These are phyloP conservation scores for Bombus huntii DNA, from an alignment of 1,140 invertebrate genomes.

Conservation along the genomic window DNA sequence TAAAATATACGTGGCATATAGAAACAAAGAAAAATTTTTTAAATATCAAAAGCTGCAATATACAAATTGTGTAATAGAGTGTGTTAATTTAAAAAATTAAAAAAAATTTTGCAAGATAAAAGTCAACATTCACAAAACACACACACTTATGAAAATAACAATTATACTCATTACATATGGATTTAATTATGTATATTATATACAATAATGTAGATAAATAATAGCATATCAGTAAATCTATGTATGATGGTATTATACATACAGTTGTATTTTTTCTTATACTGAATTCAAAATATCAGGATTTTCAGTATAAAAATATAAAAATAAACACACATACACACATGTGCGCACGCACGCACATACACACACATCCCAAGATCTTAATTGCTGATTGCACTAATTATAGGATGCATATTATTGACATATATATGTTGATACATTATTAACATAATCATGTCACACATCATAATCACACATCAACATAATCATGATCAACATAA, in stretches of 20 bases:
- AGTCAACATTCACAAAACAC: constrained; percentile 27
- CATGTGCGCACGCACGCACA: neutral
- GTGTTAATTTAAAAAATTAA: constrained; percentile 7
- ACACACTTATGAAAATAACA: constrained; percentile 54
- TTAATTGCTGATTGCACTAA: constrained; percentile 28
- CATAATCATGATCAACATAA: no score
- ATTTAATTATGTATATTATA: constrained; percentile 68
- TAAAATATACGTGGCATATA: neutral
- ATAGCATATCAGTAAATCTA: constrained; percentile 58
- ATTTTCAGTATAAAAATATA: constrained; percentile 40
- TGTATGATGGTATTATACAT: constrained; percentile 60
- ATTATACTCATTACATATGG: constrained; percentile 61
- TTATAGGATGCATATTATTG: constrained; percentile 15
- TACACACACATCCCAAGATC: constrained; percentile 36
- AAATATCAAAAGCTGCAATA: constrained; percentile 1
- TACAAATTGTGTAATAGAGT: neutral
- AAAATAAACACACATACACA: no score
- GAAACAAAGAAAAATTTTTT: neutral
- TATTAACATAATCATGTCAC: no score
- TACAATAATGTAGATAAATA: constrained; percentile 69
- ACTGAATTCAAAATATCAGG: constrained; percentile 41
- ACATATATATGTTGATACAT: constrained; percentile 30
- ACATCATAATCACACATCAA: no score
- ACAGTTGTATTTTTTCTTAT: constrained; percentile 59
- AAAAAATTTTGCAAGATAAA: constrained; percentile 6